A percentile compares a stretch with the other conserved stretches of the same genome.
phyloP scores from a whole-genome alignment of 2,113 vertebrate genomes.

The Cephalopholis sonnerati region DNA sequence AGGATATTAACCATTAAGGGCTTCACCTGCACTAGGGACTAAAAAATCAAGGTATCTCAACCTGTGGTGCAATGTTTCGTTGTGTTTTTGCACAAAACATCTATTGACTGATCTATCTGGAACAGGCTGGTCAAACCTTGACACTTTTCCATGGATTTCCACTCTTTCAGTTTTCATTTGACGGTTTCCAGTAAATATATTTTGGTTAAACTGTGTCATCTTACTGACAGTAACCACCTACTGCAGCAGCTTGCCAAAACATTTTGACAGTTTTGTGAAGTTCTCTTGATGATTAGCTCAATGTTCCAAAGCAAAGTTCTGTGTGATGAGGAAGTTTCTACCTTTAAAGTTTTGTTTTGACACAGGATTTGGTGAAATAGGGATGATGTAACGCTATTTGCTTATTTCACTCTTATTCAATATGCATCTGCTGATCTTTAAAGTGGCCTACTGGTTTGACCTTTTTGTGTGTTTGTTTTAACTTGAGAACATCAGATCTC shows the following conservation, averaged over 20 bases:
- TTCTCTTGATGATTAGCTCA: neutral
- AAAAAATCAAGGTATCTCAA: no score
- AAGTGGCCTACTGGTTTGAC: neutral
- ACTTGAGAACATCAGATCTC: neutral
- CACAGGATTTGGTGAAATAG: neutral
- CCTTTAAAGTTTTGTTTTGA: slow-evolving; percentile 1
- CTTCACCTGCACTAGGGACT: no score
- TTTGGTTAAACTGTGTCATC: slow-evolving; percentile 24
- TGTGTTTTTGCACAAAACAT: neutral
- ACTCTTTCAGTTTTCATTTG: neutral
- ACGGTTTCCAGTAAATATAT: slow-evolving; percentile 11
- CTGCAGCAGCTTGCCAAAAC: neutral
- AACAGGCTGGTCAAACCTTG: neutral
- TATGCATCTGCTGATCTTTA: neutral
- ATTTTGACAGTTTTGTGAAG: neutral
- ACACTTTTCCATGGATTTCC: neutral
- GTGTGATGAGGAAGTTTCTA: neutral
- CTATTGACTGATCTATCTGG: neutral
- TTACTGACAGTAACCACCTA: slow-evolving; percentile 1
- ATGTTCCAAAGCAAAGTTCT: neutral
- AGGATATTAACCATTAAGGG: no score
- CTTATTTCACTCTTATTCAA: neutral
- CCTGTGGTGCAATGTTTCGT: no score
- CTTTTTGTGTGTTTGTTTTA: neutral
- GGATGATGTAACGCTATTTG: slow-evolving; percentile 23